Evolutionary conservation across 2,113 vertebrate species (phyloP).

Genomic region (Leptodactylus fuscus): DNA sequence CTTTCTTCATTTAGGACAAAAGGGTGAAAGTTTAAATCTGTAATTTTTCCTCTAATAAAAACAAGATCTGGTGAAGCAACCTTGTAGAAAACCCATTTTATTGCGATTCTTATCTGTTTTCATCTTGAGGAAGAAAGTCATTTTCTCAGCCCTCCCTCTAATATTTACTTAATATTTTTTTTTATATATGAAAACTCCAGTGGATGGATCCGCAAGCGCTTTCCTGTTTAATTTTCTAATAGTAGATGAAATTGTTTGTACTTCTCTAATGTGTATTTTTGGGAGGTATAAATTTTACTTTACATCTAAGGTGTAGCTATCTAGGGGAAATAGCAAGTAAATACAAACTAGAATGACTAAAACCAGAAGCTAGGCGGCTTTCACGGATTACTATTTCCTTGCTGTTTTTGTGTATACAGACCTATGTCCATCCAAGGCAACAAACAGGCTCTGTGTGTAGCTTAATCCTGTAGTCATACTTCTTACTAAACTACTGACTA

Average conservation of each 20-base stretch:
- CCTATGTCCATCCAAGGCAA: too few species aligned
- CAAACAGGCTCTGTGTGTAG: too few species aligned
- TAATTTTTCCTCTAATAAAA: slow-evolving; percentile 45
- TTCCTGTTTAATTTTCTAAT: neutral
- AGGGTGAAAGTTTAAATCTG: slow-evolving; percentile 50
- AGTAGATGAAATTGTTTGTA: neutral
- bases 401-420: too few species aligned
- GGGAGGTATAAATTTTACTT: neutral
- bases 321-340: too few species aligned
- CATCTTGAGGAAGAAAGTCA: neutral
- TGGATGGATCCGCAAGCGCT: neutral
- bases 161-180: slow-evolving; percentile 5
- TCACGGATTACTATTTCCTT: too few species aligned
- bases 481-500: too few species aligned
- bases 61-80: slow-evolving; percentile 32
- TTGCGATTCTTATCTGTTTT: slow-evolving; percentile 38
- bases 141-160: neutral
- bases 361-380: too few species aligned
- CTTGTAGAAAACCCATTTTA: slow-evolving; percentile 25
- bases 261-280: neutral
- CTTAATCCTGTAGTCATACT: too few species aligned
- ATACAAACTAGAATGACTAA: too few species aligned
- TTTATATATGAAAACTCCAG: neutral
- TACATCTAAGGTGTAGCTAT: too few species aligned
- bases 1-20: slow-evolving; percentile 37